Evolutionary conservation across 1,140 invertebrate genomes (phyloP), one percentile per base, ranked within the genome.

Genomic region (Drosophila cardini): DNA sequence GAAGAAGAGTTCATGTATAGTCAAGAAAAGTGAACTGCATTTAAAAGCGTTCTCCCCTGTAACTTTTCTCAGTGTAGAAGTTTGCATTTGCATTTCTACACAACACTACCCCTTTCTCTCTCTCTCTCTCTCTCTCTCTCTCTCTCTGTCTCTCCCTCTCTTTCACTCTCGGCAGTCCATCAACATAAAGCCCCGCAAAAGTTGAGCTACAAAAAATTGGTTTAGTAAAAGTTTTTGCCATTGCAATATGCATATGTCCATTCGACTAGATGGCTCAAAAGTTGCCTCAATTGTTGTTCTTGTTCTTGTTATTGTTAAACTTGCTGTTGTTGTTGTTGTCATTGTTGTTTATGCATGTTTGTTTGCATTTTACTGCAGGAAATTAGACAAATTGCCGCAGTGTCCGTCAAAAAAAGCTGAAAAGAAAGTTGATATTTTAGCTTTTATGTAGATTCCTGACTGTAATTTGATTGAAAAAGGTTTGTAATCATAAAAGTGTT

Each of bases 321-420:
- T 26, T 26, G 21, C 21, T 63, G 10, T 45, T 36, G 50, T 55
- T 45, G 26, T 34, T 52, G 52, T 16, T 50, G 21, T 7, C 42
- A 45, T 40, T 52, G 36, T 60, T 73, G 70, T 68, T 68, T 70
- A 64, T 60, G 68, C 48, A 63, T 71, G 68, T 71, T 71, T 76
- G 60, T 76, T 65, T 72, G 69, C 40, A 65, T 61, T 48, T 43
- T 69, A 52, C 72, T 64, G 55, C 72, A 78, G 75, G 63, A 78
- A 70, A 75, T 67, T 75, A 75, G 76, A 78, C 76, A 78, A 78
- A 78, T 78, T 76, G 72, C 72, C 60, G 50, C 72, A 76, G 26
- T 61, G 60, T 13, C 21, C 56, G 15, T 42, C 30, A 65, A 40
- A 56, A 26, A 64, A 57, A 26, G 4, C n/a, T n/a, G 21, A 26